Percentiles rank a stretch among this genome's conserved stretches.
Conservation (phyloP, 1,140 invertebrate species). For the Diorhabda sublineata region DNA sequence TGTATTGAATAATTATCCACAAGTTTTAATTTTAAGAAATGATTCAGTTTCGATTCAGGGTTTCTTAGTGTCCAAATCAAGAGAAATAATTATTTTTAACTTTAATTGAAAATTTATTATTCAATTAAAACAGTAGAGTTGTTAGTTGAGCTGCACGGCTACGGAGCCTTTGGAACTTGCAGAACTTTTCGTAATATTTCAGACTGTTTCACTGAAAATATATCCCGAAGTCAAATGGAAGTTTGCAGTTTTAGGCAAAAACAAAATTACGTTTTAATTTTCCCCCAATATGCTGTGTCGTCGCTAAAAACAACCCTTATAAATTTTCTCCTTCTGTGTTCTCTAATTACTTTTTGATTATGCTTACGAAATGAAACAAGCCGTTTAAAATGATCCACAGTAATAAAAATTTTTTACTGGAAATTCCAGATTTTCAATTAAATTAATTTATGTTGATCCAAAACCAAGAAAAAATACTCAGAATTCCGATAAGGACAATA, state of each 20-base stretch:
- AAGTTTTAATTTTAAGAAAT: too few species aligned
- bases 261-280: slow-evolving; percentile 36
- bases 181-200: slow-evolving; percentile 8
- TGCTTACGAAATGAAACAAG: too few species aligned
- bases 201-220: slow-evolving; percentile 8
- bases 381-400: too few species aligned
- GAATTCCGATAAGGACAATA: too few species aligned
- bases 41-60: too few species aligned
- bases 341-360: slow-evolving; percentile 1
- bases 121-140: slow-evolving; percentile 3
- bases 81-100: background rate
- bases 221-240: slow-evolving; percentile 9
- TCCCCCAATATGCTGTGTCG: slow-evolving; percentile 27
- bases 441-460: too few species aligned
- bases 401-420: too few species aligned
- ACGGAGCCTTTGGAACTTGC: background rate
- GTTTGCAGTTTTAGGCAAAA: slow-evolving; percentile 27
- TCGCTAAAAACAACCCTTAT: slow-evolving; percentile 26
- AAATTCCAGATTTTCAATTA: too few species aligned
- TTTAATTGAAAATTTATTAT: background rate
- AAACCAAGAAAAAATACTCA: too few species aligned
- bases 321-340: slow-evolving; percentile 17
- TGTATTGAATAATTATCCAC: too few species aligned
- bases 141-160: background rate
- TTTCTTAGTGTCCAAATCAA: too few species aligned